Conservation (phyloP, 2,113 vertebrate genomes). For the Gavialis gangeticus region DNA sequence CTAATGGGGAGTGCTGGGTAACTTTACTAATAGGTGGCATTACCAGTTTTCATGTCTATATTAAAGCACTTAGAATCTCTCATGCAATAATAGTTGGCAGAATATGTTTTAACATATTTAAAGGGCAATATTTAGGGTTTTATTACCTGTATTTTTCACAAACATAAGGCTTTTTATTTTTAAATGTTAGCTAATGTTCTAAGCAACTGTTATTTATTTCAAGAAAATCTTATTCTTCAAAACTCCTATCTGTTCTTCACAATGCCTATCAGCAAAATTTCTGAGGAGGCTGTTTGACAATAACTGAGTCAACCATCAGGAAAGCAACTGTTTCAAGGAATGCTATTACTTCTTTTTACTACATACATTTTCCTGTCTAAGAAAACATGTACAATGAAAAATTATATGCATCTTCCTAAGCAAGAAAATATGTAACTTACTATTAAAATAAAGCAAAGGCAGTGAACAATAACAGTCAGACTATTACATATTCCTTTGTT, state of each 20-base stretch:
- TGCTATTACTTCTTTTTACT: background rate
- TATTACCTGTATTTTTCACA: background rate
- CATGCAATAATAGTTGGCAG: no score
- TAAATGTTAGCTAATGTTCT: conserved; percentile 37
- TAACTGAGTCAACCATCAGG: background rate
- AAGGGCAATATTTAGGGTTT: no score
- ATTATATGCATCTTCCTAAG: background rate
- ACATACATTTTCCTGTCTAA: background rate
- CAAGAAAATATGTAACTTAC: background rate
- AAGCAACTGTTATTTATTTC: conserved; percentile 44
- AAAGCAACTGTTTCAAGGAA: conserved; percentile 5
- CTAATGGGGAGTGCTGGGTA: background rate
- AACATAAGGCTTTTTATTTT: background rate
- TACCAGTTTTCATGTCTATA: no score
- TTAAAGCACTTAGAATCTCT: no score
- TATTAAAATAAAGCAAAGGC: background rate
- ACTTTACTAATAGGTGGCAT: background rate
- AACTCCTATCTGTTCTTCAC: background rate
- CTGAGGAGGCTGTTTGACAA: conserved; percentile 15
- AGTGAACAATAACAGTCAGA: background rate
- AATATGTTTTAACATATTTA: no score
- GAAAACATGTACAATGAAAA: background rate
- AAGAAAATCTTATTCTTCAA: conserved; percentile 21
- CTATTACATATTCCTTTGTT: background rate
- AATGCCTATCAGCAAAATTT: background rate